A percentile compares a stretch with the other conserved stretches of the same genome.
phyloP scores from a whole-genome alignment of 2,113 vertebrate species.

The Prunella himalayana region DNA sequence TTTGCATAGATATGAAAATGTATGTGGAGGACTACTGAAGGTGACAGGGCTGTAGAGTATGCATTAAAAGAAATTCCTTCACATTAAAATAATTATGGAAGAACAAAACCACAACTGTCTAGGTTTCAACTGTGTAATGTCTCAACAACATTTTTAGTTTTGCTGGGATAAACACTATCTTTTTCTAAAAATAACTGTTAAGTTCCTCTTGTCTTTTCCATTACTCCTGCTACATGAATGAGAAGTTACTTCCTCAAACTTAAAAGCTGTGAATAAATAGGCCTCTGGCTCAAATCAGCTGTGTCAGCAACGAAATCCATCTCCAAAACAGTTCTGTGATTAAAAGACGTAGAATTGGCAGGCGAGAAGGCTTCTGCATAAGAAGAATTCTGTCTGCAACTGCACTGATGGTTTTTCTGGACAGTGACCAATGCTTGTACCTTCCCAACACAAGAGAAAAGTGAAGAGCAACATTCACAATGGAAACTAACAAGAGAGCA shows the following conservation, averaged over 20 bases:
- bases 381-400: neutral
- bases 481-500: neutral
- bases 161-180: slow-evolving; percentile 16
- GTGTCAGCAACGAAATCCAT: neutral
- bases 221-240: neutral
- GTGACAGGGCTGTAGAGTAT: neutral
- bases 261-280: neutral
- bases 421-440: neutral
- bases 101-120: neutral
- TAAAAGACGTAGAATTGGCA: neutral
- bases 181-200: slow-evolving; percentile 12
- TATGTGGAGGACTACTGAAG: neutral
- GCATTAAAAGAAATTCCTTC: neutral
- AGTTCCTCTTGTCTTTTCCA: slow-evolving; percentile 39
- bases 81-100: neutral
- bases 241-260: slow-evolving; percentile 22
- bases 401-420: fast-evolving
- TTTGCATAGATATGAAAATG: neutral
- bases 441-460: neutral
- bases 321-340: neutral
- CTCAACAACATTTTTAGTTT: neutral
- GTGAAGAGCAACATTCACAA: neutral
- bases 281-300: neutral
- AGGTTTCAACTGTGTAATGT: neutral
- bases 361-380: neutral